Conservation (phyloP, 2,113 vertebrate species). For the Tamias sibiricus region DNA sequence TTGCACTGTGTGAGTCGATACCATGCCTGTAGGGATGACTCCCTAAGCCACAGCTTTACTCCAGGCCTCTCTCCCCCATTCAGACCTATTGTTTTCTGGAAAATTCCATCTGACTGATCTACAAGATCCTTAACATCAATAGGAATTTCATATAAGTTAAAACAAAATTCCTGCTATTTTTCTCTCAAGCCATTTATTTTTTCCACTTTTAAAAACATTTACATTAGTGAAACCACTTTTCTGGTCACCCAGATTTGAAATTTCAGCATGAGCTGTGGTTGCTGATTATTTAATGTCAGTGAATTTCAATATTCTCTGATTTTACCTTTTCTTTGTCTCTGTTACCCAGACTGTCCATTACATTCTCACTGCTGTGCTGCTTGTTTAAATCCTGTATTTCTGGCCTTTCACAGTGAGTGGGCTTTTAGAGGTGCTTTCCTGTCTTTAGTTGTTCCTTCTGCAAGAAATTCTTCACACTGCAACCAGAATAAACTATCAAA, state of each 20-base stretch:
- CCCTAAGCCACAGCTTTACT: not conserved
- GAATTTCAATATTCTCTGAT: not conserved
- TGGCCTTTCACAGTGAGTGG: not conserved
- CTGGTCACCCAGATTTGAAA: not conserved
- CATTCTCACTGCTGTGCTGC: not conserved
- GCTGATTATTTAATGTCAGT: not conserved
- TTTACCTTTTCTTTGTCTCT: not conserved
- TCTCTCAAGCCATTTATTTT: not conserved
- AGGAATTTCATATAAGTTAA: not conserved
- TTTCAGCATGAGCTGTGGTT: not conserved
- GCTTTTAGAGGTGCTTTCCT: not conserved
- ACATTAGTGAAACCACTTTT: not conserved
- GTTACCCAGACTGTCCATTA: not conserved
- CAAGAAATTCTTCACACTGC: not conserved
- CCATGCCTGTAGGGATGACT: not conserved
- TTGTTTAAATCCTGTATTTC: not conserved
- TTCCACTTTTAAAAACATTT: not conserved
- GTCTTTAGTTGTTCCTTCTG: not conserved
- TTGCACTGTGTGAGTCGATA: no score
- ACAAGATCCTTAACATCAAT: not conserved
- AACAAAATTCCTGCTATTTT: not conserved
- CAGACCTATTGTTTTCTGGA: not conserved
- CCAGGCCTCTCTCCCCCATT: not conserved
- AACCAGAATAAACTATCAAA: not conserved
- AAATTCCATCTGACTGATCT: not conserved